Conservation (phyloP, 1,140 invertebrate genomes). For the Caerostris darwini region DNA sequence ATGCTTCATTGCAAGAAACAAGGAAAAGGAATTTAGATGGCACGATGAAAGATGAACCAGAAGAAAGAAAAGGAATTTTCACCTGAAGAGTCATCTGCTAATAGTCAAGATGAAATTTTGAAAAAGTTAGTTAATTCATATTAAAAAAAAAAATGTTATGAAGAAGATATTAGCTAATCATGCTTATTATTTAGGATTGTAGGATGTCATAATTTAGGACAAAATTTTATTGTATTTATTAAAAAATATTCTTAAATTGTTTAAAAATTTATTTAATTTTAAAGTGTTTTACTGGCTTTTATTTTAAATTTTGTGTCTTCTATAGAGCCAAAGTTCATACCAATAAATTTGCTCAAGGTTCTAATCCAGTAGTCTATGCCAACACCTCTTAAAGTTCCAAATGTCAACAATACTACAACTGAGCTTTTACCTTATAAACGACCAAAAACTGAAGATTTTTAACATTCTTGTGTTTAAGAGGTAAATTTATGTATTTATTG, state of each 20-base stretch:
- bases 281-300: too few relatives aligned
- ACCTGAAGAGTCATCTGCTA: slow-evolving; percentile 33
- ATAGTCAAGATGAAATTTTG: slow-evolving; percentile 71
- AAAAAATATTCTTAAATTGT: too few relatives aligned
- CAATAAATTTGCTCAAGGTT: slow-evolving; percentile 94
- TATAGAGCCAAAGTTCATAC: slow-evolving; percentile 86
- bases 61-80: slow-evolving; percentile 47
- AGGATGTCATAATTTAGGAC: too few relatives aligned
- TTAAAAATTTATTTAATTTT: too few relatives aligned
- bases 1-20: slow-evolving; percentile 82
- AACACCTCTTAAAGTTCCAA: slow-evolving; percentile 85
- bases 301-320: too few relatives aligned
- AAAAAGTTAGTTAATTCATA: slow-evolving; percentile 62
- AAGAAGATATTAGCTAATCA: too few relatives aligned
- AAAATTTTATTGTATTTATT: too few relatives aligned
- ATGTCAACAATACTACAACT: slow-evolving; percentile 85
- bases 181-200: slow-evolving; percentile 40
- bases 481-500: slow-evolving; percentile 81
- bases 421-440: slow-evolving; percentile 81
- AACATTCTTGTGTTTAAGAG: slow-evolving; percentile 93
- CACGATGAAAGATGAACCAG: slow-evolving; percentile 57
- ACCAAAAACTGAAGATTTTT: slow-evolving; percentile 95
- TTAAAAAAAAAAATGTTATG: too few relatives aligned
- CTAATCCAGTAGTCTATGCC: slow-evolving; percentile 84
- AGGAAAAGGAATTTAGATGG: slow-evolving; percentile 69